Base-by-base conservation (phyloP, 2,113 vertebrate genomes). In the Paedocypris sp. region DNA sequence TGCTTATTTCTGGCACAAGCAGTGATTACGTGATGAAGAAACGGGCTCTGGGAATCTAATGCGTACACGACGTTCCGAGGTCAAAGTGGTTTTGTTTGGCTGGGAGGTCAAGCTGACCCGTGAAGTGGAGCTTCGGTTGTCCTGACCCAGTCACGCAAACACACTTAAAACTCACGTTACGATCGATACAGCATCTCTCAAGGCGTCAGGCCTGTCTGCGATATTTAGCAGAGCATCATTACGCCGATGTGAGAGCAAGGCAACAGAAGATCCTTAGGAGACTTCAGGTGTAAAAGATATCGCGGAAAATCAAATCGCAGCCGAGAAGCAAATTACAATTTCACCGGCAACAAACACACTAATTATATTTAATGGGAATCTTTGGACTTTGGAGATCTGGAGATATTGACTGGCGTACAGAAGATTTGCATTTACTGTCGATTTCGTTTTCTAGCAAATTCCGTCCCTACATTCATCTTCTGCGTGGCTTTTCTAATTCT, bases 101-200 rank as follows among this genome's bases (percentile, higher is more conserved):
- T 19, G 20, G 42, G 54, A 56, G 48, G 49, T 18, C 49, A 22
- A 33, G 5, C 12, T 43, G 3, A 6, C 28, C 33, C 16, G 3
- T 47, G 23, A 16, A 43, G 5, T n/a, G 31, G 2, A 15, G 35
- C 39, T 43, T 53, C 29, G 39, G 58, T 20, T 5, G 23, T 6
- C 52, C 43, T 15, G 33, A 53, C 39, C 32, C 28, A 9, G 13
- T 8, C 53, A 43, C 59, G 53, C 60, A 49, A 65, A 64, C 43
- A 60, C 58, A 51, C 58, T 43, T 28, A 48, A 23, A 13, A 43
- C 36, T 10, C 36, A 33, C 52, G 36, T 32, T 38, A 59, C 5
- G 32, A 60, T 65, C 67, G 38, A 46, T 62, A 61, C 56, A 60
- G 23, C 43, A 33, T 26, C 35, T 67, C 51, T 64, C 45, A 64